Base-by-base conservation (phyloP, 2,888 invertebrate species). In the Neoaliturus tenellus region DNA sequence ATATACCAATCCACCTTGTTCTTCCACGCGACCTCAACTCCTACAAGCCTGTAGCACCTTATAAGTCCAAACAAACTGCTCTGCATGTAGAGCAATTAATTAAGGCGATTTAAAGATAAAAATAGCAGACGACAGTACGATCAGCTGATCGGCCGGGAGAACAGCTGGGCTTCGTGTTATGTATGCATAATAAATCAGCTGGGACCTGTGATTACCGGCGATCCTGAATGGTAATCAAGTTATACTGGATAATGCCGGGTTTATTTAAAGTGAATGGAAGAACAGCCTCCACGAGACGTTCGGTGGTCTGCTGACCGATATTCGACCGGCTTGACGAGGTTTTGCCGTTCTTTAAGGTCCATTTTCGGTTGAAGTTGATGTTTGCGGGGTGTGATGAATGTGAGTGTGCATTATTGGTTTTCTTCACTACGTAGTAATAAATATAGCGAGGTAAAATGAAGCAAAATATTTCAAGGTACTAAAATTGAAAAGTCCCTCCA, bases 131-230 rank as follows among this genome's bases (percentile, higher is more conserved):
- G 17, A 14, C 5, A 48, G 48, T 39, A 12, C 44, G 51, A 23
- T 23, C 51, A 23, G 51, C 20, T 23, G 51, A 5, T 51, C 23
- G 51, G 8, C 23, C 20, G 8, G n/a, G 23, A 12, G 23, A 20
- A 25, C 20, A 8, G 25, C 12, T 23, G 55, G 14, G 55, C 17
- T 5, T 12, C 31, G 20, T 62, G 62, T 62, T 62, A 62, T 62
- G 62, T 62, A 62, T 62, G 62, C 62, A 62, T 62, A 62, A 62
- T 62, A 62, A 62, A 62, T 62, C 62, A 62, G 31, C 62, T 31
- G 31, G 20, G 12, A 8, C 62, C 28, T 3, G 62, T 31, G 28
- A 62, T 62, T 62, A 62, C 28, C 17, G 8, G 28, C 62, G 62
- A 28, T 62, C 23, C 28, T 62, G 62, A 31, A 25, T 62, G 62